Evolutionary conservation across 2,888 invertebrate genomes (phyloP), one percentile per base, ranked within the genome.

Genomic region (Brachyopa scutellaris): DNA sequence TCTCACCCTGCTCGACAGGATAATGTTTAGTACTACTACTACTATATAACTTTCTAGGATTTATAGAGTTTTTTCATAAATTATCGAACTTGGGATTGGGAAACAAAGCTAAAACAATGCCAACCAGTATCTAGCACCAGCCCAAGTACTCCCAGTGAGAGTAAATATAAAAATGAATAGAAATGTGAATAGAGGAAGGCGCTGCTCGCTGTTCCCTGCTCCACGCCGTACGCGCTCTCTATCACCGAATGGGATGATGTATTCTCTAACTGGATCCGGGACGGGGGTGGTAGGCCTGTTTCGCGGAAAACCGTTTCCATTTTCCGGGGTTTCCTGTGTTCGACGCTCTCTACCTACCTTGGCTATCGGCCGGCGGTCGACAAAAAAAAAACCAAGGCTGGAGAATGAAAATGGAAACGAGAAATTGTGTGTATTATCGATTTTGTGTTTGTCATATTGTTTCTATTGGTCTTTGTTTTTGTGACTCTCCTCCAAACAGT

Each of bases 371-470:
- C 26, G 26, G 38, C 23, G 42, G 19, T 57, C 13, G 23, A 53
- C 9, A 17, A 70, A 21, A 7, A 40, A 57, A 55, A 40, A 53
- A 49, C 26, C 26, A 42, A 33, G 38, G 38, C 74, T 55, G 33
- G 42, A 70, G 70, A 82, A 82, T 42, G 57, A 76, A 76, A 76
- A 76, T 76, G 67, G 67, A 67, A 67, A 76, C 70, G 77, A 82
- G 47, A 57, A 82, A 76, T 82, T 82, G 76, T 82, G 77, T 82
- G 77, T 82, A 82, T 82, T 82, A 82, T 82, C 77, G 82, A 82
- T 82, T 82, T 82, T 82, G 77, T 82, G 82, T 82, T 82, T 82
- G 82, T 77, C 82, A 77, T 82, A 70, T 82, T 82, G 70, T 82
- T 82, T 77, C 82, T 82, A 77, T 77, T 77, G 82, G 82, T 64